These are phyloP conservation scores for Noctua pronuba DNA, from an alignment of 2,888 invertebrate species.

Conservation along the genomic window DNA sequence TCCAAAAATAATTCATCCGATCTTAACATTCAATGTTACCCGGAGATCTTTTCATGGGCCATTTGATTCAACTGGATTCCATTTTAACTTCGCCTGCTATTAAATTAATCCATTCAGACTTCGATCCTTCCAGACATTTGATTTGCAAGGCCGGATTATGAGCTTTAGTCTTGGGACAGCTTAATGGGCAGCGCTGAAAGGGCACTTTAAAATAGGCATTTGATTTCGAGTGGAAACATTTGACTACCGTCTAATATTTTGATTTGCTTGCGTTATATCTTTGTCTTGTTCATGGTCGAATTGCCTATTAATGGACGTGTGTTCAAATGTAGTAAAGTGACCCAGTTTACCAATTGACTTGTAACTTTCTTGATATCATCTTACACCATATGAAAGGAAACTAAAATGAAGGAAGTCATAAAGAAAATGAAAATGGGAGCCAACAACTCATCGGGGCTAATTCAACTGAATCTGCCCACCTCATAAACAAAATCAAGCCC, in stretches of 20 bases:
- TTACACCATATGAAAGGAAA: not conserved
- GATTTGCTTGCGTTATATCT: slow-evolving; percentile 4
- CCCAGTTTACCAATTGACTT: not conserved
- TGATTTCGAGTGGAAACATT: slow-evolving; percentile 31
- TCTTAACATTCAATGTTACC: slow-evolving; percentile 50
- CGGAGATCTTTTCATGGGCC: slow-evolving; percentile 63
- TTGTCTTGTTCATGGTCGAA: not conserved
- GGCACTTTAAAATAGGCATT: slow-evolving; percentile 41
- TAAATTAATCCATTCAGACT: slow-evolving; percentile 65
- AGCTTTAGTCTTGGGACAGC: slow-evolving; percentile 42
- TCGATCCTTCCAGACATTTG: slow-evolving; percentile 63
- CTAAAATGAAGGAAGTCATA: slow-evolving; percentile 6
- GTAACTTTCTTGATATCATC: not conserved
- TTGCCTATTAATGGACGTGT: not conserved
- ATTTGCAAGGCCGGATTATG: slow-evolving; percentile 61
- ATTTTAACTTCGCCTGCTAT: slow-evolving; percentile 67
- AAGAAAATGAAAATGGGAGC: slow-evolving; percentile 25
- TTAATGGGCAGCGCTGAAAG: slow-evolving; percentile 52
- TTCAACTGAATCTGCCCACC: slow-evolving; percentile 25
- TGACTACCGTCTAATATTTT: slow-evolving; percentile 10
- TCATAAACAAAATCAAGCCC: slow-evolving; percentile 61
- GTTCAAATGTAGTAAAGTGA: not conserved
- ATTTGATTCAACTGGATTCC: slow-evolving; percentile 69
- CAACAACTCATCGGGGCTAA: slow-evolving; percentile 33
- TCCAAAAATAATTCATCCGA: slow-evolving; percentile 39